Conservation (phyloP, 2,113 vertebrate genomes). For the Nyctereutes procyonoides region DNA sequence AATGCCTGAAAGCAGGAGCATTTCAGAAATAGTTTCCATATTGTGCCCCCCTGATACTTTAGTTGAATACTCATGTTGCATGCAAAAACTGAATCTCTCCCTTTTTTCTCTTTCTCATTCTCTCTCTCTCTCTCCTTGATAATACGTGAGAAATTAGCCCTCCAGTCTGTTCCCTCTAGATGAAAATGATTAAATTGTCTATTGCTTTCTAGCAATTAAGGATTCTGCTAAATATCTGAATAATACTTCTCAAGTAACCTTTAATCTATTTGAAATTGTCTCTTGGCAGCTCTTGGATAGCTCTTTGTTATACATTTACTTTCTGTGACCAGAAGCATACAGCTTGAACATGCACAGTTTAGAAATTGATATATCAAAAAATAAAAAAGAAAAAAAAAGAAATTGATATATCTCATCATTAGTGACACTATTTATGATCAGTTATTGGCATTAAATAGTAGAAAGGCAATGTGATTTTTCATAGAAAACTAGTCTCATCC, state of each 20-base stretch:
- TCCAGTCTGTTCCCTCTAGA: conserved; percentile 59
- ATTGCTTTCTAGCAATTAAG: neutral
- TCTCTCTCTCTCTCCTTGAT: neutral
- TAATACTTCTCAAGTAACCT: neutral
- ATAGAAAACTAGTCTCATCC: neutral
- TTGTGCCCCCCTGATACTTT: too few species aligned
- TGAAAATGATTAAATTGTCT: conserved; percentile 60
- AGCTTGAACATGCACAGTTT: neutral
- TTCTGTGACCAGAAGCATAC: neutral
- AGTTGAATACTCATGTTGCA: neutral
- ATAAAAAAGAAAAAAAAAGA: neutral
- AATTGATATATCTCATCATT: neutral
- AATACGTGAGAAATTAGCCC: neutral
- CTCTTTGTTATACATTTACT: neutral
- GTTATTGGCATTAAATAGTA: neutral
- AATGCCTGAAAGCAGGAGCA: neutral
- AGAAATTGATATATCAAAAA: neutral
- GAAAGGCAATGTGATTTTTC: neutral
- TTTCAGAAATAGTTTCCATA: neutral
- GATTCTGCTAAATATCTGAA: neutral
- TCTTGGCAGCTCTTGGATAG: neutral
- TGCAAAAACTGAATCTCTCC: neutral
- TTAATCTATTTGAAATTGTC: neutral
- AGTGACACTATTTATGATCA: neutral
- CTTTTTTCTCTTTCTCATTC: neutral